Base-by-base conservation (phyloP, 2,113 vertebrate species). In the Colaptes auratus region DNA sequence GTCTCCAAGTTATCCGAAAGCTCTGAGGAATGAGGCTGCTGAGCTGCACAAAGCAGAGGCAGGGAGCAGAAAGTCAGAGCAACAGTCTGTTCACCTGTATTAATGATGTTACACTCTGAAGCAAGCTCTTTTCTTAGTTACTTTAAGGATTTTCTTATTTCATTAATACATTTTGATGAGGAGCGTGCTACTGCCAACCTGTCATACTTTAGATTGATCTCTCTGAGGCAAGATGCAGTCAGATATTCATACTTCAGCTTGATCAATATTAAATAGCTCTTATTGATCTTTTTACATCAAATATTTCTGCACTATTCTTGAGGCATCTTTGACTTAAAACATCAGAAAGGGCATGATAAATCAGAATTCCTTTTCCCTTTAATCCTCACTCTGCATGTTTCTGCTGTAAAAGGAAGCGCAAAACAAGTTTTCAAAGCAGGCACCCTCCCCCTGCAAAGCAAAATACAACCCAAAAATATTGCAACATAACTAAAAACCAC, bases 341-440 rank as follows among this genome's bases (percentile, higher is more conserved):
- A 70, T n/a, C 72, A 69, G 44, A 86, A 89, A 42, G 27, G 79
- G 75, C 42, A 84, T 0, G 3, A 27, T 72, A 95, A 83, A 66
- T 84, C 61, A 80, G 30, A 78, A 56, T 73, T 71, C 59, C 30
- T 83, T 67, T 78, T 52, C 48, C 66, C 44, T 90, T 84, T 91
- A 88, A 88, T 92, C 69, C 73, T 77, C 61, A 46, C 33, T 90
- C 9, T 71, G 72, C 71, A 73, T 8, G 46, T 90, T 89, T 88
- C 92, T 93, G 77, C 80, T 93, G 88, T 93, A 97, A 96, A 94
- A 96, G 73, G 88, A 97, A 97, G 88, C 25, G 82, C 85, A 97
- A 96, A 94, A 50, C 91, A 98, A 98, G 97, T 98, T 98, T 96
- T 82, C 82, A 74, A 95, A 96, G 93, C 86, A 97, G 88, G 95